phyloP scores from a whole-genome alignment of 1,140 invertebrate species.

The Ceratosolen solmsi region DNA sequence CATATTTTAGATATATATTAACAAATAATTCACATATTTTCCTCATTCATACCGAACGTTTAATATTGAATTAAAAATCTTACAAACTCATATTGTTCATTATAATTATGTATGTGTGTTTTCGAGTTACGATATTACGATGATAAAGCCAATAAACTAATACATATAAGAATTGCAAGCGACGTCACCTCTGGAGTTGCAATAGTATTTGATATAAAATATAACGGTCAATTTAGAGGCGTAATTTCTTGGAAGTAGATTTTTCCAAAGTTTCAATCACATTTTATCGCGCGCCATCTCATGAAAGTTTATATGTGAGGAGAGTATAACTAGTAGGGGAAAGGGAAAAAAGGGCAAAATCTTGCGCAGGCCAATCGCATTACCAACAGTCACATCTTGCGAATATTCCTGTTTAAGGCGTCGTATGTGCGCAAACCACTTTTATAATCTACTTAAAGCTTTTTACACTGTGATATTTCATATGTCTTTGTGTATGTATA shows the following conservation, averaged over 20 bases:
- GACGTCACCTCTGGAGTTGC: background rate
- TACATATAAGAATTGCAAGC: background rate
- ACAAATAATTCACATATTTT: no score
- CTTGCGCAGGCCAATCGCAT: background rate
- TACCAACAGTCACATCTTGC: background rate
- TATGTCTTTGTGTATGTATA: background rate
- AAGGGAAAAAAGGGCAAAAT: background rate
- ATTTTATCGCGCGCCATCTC: background rate
- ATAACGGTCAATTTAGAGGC: background rate
- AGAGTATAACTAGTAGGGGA: background rate
- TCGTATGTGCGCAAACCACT: background rate
- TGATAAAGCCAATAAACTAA: no score
- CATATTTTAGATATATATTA: no score
- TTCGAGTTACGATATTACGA: no score
- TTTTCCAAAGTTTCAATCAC: background rate
- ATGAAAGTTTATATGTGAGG: constrained; percentile 18
- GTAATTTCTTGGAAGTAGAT: background rate
- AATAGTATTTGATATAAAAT: constrained; percentile 10
- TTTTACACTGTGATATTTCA: background rate
- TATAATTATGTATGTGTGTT: no score
- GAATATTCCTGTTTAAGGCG: constrained; percentile 1
- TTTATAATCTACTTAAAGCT: background rate
- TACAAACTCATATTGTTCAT: no score
- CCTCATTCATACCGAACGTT: no score
- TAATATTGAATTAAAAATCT: no score